Evolutionary conservation across 1,140 invertebrate genomes (phyloP).

Genomic region (Drosophila malerkotliana): DNA sequence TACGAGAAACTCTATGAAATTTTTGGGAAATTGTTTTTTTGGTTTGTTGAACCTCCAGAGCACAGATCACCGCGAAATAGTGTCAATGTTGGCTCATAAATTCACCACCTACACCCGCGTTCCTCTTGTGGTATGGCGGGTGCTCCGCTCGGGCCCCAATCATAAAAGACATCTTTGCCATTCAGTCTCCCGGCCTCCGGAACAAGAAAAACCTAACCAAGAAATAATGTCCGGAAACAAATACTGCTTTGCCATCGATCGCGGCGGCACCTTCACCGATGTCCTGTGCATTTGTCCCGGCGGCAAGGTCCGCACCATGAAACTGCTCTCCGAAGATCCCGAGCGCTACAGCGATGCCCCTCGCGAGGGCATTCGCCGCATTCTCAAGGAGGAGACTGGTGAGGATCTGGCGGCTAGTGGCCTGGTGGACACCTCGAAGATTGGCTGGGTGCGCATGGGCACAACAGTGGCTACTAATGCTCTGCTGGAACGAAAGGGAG

Average conservation of each 20-base stretch:
- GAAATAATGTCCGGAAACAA: slow-evolving; percentile 68
- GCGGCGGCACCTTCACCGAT: slow-evolving; percentile 99
- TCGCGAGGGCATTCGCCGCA: slow-evolving; percentile 97
- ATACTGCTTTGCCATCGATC: slow-evolving; percentile 98
- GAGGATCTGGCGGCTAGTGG: slow-evolving; percentile 85
- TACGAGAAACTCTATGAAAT: no score
- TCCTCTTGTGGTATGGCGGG: no score
- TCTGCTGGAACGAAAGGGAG: slow-evolving; percentile 97
- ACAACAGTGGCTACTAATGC: slow-evolving; percentile 99
- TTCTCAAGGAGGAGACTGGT: slow-evolving; percentile 94
- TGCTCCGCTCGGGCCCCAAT: no score
- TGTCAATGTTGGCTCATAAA: no score
- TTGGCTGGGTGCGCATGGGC: slow-evolving; percentile 98
- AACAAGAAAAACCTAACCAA: slow-evolving; percentile 1
- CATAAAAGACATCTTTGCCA: not conserved
- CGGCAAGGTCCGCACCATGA: slow-evolving; percentile 93
- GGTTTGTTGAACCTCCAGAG: no score
- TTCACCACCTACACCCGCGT: no score
- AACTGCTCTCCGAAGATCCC: slow-evolving; percentile 97
- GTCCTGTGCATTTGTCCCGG: slow-evolving; percentile 94
- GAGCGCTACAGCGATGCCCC: slow-evolving; percentile 98
- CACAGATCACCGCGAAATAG: no score
- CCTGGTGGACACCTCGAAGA: slow-evolving; percentile 88
- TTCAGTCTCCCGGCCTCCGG: slow-evolving; percentile 4
- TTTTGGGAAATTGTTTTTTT: no score